These are phyloP conservation scores for Macrochelys suwanniensis DNA, from an alignment of 2,797 vertebrate species.

Conservation along the genomic window DNA sequence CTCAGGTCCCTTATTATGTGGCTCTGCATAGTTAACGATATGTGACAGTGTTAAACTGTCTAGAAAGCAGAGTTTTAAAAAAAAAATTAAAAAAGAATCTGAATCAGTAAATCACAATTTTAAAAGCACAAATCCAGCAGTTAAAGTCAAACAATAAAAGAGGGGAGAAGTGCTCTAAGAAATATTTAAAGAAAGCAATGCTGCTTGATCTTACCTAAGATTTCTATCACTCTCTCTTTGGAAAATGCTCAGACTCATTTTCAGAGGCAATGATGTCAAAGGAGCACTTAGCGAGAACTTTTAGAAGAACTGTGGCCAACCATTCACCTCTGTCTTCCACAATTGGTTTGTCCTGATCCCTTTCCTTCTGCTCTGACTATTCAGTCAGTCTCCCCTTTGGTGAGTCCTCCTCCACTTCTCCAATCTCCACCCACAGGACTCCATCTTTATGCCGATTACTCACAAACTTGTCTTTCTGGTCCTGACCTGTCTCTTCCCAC, in stretches of 20 bases:
- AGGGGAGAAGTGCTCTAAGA: background rate
- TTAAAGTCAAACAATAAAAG: background rate
- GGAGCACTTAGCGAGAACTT: background rate
- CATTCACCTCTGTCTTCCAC: background rate
- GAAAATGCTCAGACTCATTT: background rate
- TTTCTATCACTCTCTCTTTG: background rate
- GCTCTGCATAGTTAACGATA: background rate
- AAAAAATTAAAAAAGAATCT: background rate
- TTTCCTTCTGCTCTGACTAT: background rate
- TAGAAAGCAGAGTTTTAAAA: background rate
- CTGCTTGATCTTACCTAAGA: background rate
- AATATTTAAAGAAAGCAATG: background rate
- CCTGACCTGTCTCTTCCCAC: background rate
- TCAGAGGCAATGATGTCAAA: background rate
- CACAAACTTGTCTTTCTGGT: background rate
- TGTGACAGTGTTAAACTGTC: rapidly evolving
- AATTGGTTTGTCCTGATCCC: background rate
- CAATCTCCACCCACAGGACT: background rate
- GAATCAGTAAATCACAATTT: background rate
- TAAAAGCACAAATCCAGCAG: background rate
- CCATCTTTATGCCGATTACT: background rate
- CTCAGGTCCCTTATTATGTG: rapidly evolving
- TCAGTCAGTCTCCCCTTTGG: background rate
- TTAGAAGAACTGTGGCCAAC: background rate
- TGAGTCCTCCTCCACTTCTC: background rate